A percentile compares a stretch with the other conserved stretches of the same genome.
phyloP scores from a whole-genome alignment of 2,888 invertebrate genomes.

The Dynastes tityus region DNA sequence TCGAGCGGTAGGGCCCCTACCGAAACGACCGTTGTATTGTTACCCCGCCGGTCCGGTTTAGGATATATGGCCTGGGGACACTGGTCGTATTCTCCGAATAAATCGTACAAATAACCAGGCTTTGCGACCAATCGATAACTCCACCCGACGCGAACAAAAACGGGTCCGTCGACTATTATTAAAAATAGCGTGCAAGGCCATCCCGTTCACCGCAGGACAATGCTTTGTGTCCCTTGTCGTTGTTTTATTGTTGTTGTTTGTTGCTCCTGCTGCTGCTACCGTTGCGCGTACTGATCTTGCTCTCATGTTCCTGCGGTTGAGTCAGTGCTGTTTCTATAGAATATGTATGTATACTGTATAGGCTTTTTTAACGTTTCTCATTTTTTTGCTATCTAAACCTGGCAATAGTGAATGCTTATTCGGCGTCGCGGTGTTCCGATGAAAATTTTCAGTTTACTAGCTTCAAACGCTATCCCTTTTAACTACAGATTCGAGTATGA shows the following conservation, averaged over 20 bases:
- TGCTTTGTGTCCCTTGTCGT: constrained; percentile 52
- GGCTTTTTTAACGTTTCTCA: not conserved
- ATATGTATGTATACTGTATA: not conserved
- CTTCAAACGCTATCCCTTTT: not conserved
- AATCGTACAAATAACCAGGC: constrained; percentile 66
- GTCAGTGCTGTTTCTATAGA: not conserved
- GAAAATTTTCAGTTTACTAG: not conserved
- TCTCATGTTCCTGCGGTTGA: constrained; percentile 32
- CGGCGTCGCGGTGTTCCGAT: not conserved
- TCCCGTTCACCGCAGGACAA: constrained; percentile 61
- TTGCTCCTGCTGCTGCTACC: constrained; percentile 9
- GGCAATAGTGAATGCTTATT: not conserved
- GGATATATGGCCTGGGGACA: constrained; percentile 69
- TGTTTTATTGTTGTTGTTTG: constrained; percentile 38
- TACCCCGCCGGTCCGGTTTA: constrained; percentile 56
- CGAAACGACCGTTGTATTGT: constrained; percentile 63
- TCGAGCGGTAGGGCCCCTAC: constrained; percentile 13
- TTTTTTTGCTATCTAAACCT: not conserved
- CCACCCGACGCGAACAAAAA: constrained; percentile 56
- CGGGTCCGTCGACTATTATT: constrained; percentile 64
- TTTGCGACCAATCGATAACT: constrained; percentile 64
- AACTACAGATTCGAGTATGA: not conserved
- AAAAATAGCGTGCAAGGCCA: constrained; percentile 64
- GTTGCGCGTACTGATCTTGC: constrained; percentile 27
- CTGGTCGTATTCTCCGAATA: constrained; percentile 68